These are phyloP conservation scores for Onychostoma macrolepis DNA, from an alignment of 2,113 vertebrate species.

Conservation along the genomic window DNA sequence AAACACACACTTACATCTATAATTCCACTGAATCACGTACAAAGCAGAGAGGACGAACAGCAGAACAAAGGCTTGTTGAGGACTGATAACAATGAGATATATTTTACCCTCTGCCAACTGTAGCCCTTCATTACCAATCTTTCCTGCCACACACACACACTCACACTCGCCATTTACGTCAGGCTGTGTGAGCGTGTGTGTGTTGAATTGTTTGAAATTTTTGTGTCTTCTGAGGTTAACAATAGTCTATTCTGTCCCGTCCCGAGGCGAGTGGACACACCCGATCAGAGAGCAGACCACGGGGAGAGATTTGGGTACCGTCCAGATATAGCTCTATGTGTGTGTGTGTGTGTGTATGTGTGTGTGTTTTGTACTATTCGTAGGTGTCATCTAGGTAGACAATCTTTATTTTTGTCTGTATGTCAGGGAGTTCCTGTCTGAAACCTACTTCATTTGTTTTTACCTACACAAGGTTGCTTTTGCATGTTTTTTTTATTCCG, in stretches of 20 bases:
- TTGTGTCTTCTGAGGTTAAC: conserved; percentile 46
- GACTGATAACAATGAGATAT: conserved; percentile 45
- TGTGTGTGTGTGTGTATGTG: not conserved
- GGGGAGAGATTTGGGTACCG: conserved; percentile 24
- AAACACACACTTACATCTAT: conserved; percentile 15
- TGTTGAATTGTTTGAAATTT: conserved; percentile 41
- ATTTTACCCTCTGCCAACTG: conserved; percentile 40
- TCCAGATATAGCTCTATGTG: conserved; percentile 3
- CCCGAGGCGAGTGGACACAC: conserved; percentile 42
- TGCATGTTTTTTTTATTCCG: too few species aligned
- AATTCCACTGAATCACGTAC: not conserved
- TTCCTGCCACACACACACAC: conserved; percentile 26
- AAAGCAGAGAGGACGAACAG: conserved; percentile 6
- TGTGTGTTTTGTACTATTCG: not conserved
- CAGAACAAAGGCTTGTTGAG: conserved; percentile 38
- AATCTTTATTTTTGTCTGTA: conserved; percentile 11
- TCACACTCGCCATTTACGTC: conserved; percentile 21
- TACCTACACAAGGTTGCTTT: not conserved
- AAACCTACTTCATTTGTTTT: not conserved
- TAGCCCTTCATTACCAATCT: conserved; percentile 39
- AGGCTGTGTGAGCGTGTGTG: conserved; percentile 28
- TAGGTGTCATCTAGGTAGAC: conserved; percentile 20
- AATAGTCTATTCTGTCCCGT: conserved; percentile 46
- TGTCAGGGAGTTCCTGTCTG: conserved; percentile 10
- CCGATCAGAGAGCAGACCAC: conserved; percentile 14